A percentile compares a stretch with the other conserved stretches of the same genome.
Evolutionary conservation across 2,797 vertebrate genomes (phyloP).

Genomic region (Acanthis flammea): DNA sequence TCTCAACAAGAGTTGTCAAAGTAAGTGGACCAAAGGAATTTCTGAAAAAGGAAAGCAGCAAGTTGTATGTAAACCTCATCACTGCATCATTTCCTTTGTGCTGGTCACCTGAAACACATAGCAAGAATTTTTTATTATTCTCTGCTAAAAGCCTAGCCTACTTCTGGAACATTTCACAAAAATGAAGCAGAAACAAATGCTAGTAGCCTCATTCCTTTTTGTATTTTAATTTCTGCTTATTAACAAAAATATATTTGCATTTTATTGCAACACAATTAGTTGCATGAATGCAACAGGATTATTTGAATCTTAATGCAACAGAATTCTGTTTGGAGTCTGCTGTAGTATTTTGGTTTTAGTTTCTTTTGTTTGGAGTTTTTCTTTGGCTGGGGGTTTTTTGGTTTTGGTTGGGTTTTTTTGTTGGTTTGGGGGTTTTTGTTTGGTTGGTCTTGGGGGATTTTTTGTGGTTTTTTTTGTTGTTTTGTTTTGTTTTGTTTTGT

Average conservation of each 20-base stretch:
- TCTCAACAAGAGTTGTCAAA: not conserved
- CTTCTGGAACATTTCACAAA: not conserved
- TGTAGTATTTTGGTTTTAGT: not conserved
- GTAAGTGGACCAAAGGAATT: not conserved
- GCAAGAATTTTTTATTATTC: not conserved
- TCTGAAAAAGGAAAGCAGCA: not conserved
- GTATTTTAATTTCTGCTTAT: not conserved
- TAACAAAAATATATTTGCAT: not conserved
- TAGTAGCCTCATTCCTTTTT: not conserved
- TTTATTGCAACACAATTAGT: not conserved
- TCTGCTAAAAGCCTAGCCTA: not conserved
- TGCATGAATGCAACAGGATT: too few species aligned
- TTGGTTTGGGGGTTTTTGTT: not conserved
- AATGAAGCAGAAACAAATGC: not conserved
- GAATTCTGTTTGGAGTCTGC: not conserved
- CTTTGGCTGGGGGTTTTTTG: too few species aligned
- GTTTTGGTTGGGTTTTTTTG: too few species aligned
- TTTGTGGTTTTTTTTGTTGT: too few species aligned
- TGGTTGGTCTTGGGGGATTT: too few species aligned
- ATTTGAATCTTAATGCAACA: not conserved
- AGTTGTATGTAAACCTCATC: not conserved
- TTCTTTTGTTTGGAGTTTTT: not conserved
- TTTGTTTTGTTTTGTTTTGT: too few species aligned
- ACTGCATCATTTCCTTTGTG: not conserved
- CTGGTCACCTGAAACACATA: not conserved